phyloP scores from a whole-genome alignment of 1,140 invertebrate species.

The Zaprionus davidi region DNA sequence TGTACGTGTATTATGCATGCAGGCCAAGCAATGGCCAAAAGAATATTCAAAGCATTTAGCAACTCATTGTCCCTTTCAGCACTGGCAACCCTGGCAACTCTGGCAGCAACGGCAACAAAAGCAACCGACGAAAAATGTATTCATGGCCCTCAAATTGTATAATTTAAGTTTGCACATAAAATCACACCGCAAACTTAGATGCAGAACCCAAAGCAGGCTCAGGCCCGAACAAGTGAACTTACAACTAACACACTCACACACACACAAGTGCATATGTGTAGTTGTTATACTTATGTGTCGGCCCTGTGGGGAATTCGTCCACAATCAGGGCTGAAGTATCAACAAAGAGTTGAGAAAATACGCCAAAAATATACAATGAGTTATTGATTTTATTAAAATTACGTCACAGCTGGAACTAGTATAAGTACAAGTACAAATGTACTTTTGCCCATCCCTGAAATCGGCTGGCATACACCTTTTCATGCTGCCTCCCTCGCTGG shows the following conservation, averaged over 20 bases:
- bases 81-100: constrained; percentile 10
- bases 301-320: constrained; percentile 12
- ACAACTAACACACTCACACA: constrained; percentile 42
- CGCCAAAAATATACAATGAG: neutral
- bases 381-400: neutral
- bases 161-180: constrained; percentile 83
- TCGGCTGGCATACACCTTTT: constrained; percentile 1
- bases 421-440: neutral
- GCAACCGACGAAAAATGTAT: constrained; percentile 64
- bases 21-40: constrained; percentile 69
- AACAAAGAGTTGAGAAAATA: neutral
- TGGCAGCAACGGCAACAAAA: constrained; percentile 27
- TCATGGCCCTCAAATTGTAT: constrained; percentile 77
- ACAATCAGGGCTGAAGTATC: constrained; percentile 17
- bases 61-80: constrained; percentile 80
- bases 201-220: constrained; percentile 41
- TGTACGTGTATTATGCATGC: constrained; percentile 72
- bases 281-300: constrained; percentile 14
- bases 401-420: neutral
- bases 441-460: constrained; percentile 6
- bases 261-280: constrained; percentile 4
- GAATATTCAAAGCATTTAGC: constrained; percentile 82
- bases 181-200: constrained; percentile 76
- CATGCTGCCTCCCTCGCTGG: constrained; percentile 18
- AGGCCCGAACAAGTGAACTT: constrained; percentile 54